Evolutionary conservation across 37 sponge, comb jelly and placozoan species (phyloP), one percentile per base, ranked within the genome.

Genomic region (Diacarnus erythraeanus): DNA sequence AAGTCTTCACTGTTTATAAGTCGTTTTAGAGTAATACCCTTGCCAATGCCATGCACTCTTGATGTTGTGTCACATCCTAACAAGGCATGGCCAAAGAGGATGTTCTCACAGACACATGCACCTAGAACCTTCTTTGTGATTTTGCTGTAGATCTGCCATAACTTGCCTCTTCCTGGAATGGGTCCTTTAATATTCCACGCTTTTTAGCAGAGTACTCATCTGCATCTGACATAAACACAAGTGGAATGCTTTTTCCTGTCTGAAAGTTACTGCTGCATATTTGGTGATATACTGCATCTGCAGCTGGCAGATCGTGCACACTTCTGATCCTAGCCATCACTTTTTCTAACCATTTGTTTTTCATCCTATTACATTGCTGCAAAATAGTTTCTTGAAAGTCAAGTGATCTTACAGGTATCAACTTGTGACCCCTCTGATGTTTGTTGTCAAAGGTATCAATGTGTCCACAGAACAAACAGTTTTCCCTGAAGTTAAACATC

Each of bases 281-380:
- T 17, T 54, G 56, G 56, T 54, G 56, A 54, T 54, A 54, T 54
- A 54, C 56, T 54, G 56, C 56, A 54, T 54, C 56, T 54, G 56
- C 56, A 54, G 56, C 56, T 54, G 56, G 56, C 17, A 54, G 56
- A 54, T 54, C 56, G 17, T 54, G 56, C 17, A 54, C 56, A 54
- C 56, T 54, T 54, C 56, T 54, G 56, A 54, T 54, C 56, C 56
- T 54, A 54, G 56, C 56, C 56, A 54, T 54, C 56, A 54, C 56
- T 54, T 54, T 54, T 17, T 54, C 56, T 54, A 17, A 54, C 56
- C 17, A 17, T 54, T 54, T 54, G 17, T 54, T n/a, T n/a, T n/a
- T n/a, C n/a, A n/a, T n/a, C n/a, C 56, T 54, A 54, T 54, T 54
- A 17, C 56, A 54, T 54, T 10, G 56, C 56, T 54, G 56, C 56